Evolutionary conservation across 2,888 invertebrate species (phyloP).

Genomic region (Phasia obesa): DNA sequence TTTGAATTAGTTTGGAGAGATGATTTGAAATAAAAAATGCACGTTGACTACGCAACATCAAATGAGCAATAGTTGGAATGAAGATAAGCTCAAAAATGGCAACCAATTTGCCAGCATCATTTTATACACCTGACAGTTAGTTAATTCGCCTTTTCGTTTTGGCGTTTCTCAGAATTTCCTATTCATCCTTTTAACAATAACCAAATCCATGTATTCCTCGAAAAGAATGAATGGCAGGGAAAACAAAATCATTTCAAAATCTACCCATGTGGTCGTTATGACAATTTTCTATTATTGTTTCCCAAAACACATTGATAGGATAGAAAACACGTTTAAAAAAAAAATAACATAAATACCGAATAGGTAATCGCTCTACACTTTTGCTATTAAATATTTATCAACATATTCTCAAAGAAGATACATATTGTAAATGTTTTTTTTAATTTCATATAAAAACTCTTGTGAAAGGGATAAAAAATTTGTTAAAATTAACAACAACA

Average conservation of each 20-base stretch:
- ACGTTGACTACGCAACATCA: conserved; percentile 23
- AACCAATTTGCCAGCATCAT: conserved; percentile 46
- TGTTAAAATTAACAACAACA: too few relatives aligned
- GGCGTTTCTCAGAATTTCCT: conserved; percentile 9
- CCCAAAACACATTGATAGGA: conserved; percentile 26
- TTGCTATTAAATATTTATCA: too few relatives aligned
- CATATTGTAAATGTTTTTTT: too few relatives aligned
- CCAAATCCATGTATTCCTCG: conserved; percentile 55
- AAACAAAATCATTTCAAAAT: conserved; percentile 66
- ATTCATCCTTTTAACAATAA: conserved; percentile 58
- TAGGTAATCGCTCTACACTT: conserved; percentile 12
- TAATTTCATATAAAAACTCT: too few relatives aligned
- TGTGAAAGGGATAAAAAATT: too few relatives aligned
- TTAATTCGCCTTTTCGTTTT: conserved; percentile 17
- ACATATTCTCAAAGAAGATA: too few relatives aligned
- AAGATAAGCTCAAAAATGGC: conserved; percentile 48
- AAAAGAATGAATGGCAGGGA: neutral
- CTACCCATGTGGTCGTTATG: conserved; percentile 79
- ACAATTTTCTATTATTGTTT: conserved; percentile 72
- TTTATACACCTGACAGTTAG: conserved; percentile 62
- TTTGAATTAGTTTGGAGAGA: conserved; percentile 20
- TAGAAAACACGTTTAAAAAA: neutral
- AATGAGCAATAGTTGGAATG: conserved; percentile 59
- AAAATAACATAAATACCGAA: neutral
- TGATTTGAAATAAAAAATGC: conserved; percentile 8